Percentiles rank a stretch among this genome's conserved stretches.
Conservation (phyloP, 2,888 invertebrate genomes). For the Athetis lepigone region DNA sequence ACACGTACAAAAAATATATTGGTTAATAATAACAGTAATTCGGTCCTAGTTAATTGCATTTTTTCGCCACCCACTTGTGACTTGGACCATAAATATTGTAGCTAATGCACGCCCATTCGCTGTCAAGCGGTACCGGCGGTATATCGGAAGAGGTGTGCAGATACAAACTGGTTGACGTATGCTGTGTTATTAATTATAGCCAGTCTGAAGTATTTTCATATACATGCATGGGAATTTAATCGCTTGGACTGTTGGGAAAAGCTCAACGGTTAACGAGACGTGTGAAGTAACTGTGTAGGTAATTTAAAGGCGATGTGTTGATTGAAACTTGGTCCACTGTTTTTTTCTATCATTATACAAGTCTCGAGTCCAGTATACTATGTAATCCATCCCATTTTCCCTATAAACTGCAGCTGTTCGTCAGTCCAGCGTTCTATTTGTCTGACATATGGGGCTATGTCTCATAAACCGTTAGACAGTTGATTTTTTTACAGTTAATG, state of each 20-base stretch:
- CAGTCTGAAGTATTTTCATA: conserved; percentile 69
- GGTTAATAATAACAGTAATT: conserved; percentile 58
- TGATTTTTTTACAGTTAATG: too few species aligned
- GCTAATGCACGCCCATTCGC: conserved; percentile 79
- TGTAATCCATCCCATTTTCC: too few species aligned
- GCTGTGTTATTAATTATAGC: conserved; percentile 74
- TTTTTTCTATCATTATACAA: too few species aligned
- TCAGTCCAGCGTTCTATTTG: too few species aligned
- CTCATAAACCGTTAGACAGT: too few species aligned
- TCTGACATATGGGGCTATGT: too few species aligned
- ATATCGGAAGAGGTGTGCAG: conserved; percentile 75
- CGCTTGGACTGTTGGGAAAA: conserved; percentile 49
- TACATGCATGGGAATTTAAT: conserved; percentile 70
- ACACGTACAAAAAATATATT: conserved; percentile 52
- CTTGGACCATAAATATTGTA: conserved; percentile 60
- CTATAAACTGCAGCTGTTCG: too few species aligned
- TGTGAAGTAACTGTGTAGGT: conserved; percentile 25
- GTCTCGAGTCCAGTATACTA: too few species aligned
- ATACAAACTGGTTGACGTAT: conserved; percentile 77
- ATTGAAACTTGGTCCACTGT: too few species aligned
- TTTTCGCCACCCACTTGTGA: conserved; percentile 63
- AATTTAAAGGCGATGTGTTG: conserved; percentile 14
- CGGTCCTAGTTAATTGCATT: conserved; percentile 55
- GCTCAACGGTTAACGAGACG: conserved; percentile 46
- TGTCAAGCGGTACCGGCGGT: conserved; percentile 73